These are phyloP conservation scores for Agrochola lychnidis DNA, from an alignment of 2,888 invertebrate species.

Conservation along the genomic window DNA sequence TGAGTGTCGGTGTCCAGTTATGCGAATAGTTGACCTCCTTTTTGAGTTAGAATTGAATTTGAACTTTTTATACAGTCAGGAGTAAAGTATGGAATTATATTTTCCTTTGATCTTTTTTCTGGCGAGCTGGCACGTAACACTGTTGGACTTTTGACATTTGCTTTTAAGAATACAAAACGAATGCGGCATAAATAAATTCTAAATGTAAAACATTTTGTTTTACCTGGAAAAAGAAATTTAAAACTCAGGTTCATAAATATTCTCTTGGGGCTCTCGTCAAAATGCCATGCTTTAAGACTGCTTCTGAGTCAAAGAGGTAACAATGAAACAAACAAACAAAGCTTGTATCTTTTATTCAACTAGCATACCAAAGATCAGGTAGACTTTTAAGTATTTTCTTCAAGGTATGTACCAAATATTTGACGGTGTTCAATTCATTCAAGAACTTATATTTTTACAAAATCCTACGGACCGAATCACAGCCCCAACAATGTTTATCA, in stretches of 20 bases:
- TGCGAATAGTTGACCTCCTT: conserved; percentile 49
- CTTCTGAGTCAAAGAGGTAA: not conserved
- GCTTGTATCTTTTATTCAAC: no score
- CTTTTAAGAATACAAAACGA: not conserved
- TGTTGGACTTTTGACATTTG: conserved; percentile 24
- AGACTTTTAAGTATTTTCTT: no score
- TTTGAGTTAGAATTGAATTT: conserved; percentile 51
- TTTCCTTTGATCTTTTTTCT: conserved; percentile 30
- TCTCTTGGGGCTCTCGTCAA: not conserved
- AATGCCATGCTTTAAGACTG: not conserved
- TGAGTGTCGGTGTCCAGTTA: conserved; percentile 46
- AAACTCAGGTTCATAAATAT: not conserved
- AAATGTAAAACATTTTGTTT: conserved; percentile 25
- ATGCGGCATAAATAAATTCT: not conserved
- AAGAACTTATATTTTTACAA: not conserved
- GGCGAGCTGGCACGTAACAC: conserved; percentile 22
- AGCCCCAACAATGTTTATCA: not conserved
- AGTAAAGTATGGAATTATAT: conserved; percentile 42
- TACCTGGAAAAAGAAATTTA: conserved; percentile 7
- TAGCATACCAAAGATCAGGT: no score
- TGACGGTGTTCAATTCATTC: not conserved
- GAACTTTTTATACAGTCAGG: conserved; percentile 33
- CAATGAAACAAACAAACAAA: not conserved
- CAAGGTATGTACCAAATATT: no score
- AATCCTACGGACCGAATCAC: not conserved